These are phyloP conservation scores for Clostera curtula DNA, from an alignment of 2,888 invertebrate genomes.

Conservation along the genomic window DNA sequence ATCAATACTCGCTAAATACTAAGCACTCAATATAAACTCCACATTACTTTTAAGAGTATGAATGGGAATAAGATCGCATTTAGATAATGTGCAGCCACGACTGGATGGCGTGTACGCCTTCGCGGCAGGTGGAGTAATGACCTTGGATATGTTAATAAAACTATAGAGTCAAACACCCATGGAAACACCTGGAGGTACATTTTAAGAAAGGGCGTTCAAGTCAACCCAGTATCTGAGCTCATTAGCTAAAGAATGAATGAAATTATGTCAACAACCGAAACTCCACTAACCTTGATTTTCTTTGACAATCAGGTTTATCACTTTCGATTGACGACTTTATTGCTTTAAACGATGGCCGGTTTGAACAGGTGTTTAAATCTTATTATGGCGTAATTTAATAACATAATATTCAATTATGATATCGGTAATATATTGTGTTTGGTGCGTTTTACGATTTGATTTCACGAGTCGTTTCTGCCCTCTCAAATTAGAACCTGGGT, in stretches of 20 bases:
- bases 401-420: background rate
- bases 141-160: conserved; percentile 54
- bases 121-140: conserved; percentile 43
- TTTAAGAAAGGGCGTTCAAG: too few species aligned
- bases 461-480: too few species aligned
- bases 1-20: too few species aligned
- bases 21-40: too few species aligned
- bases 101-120: conserved; percentile 18
- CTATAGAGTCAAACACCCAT: conserved; percentile 45
- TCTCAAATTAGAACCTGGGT: too few species aligned
- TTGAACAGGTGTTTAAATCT: conserved; percentile 1
- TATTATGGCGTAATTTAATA: background rate
- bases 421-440: background rate
- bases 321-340: conserved; percentile 16
- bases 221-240: too few species aligned
- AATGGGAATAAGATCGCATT: too few species aligned
- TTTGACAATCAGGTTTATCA: conserved; percentile 10
- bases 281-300: conserved; percentile 10
- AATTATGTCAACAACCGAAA: too few species aligned
- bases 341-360: background rate
- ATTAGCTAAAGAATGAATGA: too few species aligned
- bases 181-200: conserved; percentile 22
- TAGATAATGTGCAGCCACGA: conserved; percentile 8
- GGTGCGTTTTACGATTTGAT: too few species aligned
- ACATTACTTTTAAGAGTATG: too few species aligned